Evolutionary conservation across 1,140 invertebrate species (phyloP).

Genomic region (Ectropis grisescens): DNA sequence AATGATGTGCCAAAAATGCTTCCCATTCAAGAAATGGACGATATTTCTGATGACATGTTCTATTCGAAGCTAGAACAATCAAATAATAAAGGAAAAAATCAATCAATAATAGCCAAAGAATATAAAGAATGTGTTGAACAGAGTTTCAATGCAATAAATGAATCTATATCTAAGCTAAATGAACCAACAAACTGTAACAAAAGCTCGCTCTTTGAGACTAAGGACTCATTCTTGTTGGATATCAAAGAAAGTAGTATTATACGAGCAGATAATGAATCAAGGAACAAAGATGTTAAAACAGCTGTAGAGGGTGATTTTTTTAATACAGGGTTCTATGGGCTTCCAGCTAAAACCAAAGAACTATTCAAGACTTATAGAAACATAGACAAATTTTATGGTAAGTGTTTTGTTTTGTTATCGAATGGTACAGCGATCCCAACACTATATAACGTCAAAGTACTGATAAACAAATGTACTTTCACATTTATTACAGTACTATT

Average conservation of each 20-base stretch:
- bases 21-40: slow-evolving; percentile 15
- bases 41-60: slow-evolving; percentile 35
- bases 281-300: too few species aligned
- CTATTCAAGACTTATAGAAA: slow-evolving; percentile 54
- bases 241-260: slow-evolving; percentile 36
- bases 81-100: not conserved
- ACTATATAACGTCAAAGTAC: too few species aligned
- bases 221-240: slow-evolving; percentile 46
- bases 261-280: too few species aligned
- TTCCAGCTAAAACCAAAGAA: slow-evolving; percentile 36
- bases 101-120: slow-evolving; percentile 5
- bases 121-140: slow-evolving; percentile 34
- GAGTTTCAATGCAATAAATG: slow-evolving; percentile 38
- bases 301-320: too few species aligned
- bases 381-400: slow-evolving; percentile 61
- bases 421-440: too few species aligned
- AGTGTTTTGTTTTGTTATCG: slow-evolving; percentile 12
- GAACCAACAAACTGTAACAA: slow-evolving; percentile 20
- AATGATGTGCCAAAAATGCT: slow-evolving; percentile 6
- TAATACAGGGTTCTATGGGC: slow-evolving; percentile 49
- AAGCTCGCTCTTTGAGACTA: slow-evolving; percentile 34
- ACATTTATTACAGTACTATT: too few species aligned
- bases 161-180: slow-evolving; percentile 27
- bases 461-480: too few species aligned
- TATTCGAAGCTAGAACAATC: slow-evolving; percentile 23